Conservation (phyloP, 2,797 vertebrate genomes). For the Gobio occitaniae region DNA sequence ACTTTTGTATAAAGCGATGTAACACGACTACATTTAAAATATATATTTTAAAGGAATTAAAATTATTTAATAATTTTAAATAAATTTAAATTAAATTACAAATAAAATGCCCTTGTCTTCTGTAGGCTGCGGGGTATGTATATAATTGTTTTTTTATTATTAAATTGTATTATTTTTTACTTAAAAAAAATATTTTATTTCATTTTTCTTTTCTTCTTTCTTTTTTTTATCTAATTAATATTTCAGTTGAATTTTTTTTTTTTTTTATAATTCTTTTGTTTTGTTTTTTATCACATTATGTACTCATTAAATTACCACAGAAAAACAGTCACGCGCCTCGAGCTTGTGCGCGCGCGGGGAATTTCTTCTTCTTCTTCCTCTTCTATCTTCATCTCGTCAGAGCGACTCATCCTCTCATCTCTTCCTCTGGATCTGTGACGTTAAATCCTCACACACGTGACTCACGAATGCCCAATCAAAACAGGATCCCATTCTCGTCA, state of each 20-base stretch:
- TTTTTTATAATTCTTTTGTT: neutral
- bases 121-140: neutral
- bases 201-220: too few species aligned
- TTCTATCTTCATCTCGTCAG: neutral
- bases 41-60: neutral
- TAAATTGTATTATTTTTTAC: neutral
- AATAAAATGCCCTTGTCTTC: neutral
- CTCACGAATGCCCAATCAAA: neutral
- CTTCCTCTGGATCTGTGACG: neutral
- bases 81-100: too few species aligned
- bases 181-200: neutral
- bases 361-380: constrained; percentile 5
- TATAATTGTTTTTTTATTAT: too few species aligned
- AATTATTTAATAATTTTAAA: too few species aligned
- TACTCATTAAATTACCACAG: neutral
- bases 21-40: neutral
- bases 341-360: constrained; percentile 1
- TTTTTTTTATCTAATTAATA: too few species aligned
- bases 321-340: neutral
- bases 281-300: neutral
- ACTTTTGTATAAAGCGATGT: neutral
- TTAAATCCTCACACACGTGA: neutral
- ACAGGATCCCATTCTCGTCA: neutral
- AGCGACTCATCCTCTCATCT: neutral
- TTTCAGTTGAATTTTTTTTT: too few species aligned